These are phyloP conservation scores for Rhyacichthys aspro DNA, from an alignment of 2,797 vertebrate genomes.

Conservation along the genomic window DNA sequence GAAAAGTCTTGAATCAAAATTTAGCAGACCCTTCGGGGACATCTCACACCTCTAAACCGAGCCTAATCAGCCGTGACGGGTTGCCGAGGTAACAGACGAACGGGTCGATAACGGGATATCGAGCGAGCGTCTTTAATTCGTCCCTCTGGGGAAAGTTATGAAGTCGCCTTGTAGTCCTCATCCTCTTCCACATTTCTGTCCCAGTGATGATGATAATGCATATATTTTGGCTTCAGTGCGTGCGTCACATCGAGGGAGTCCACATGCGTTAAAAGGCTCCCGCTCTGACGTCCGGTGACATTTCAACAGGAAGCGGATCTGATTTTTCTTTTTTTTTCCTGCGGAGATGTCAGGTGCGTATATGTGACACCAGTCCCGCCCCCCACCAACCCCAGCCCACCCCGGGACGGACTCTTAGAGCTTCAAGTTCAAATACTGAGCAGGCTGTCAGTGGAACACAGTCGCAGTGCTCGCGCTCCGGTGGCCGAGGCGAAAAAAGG, in stretches of 20 bases:
- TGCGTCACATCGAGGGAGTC: neutral
- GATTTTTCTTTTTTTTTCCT: conserved; percentile 7
- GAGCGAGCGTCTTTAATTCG: conserved; percentile 50
- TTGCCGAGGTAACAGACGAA: conserved; percentile 62
- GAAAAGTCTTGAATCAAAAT: conserved; percentile 39
- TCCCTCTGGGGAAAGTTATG: conserved; percentile 29
- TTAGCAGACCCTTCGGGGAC: conserved; percentile 24
- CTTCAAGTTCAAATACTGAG: conserved; percentile 12
- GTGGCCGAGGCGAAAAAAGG: conserved; percentile 25
- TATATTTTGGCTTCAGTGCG: neutral
- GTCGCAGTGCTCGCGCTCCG: conserved; percentile 14
- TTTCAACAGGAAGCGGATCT: neutral
- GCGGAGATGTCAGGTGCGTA: conserved; percentile 3
- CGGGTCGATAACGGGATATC: conserved; percentile 63
- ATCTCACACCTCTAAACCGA: conserved; percentile 41
- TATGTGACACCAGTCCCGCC: conserved; percentile 8
- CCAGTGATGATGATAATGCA: conserved; percentile 8
- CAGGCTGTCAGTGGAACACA: conserved; percentile 1
- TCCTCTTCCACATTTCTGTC: conserved; percentile 19
- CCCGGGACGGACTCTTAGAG: neutral
- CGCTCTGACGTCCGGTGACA: too few species aligned
- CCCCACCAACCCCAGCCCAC: conserved; percentile 1
- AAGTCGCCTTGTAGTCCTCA: conserved; percentile 24
- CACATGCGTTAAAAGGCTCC: neutral
- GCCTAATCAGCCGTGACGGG: conserved; percentile 63